Base-by-base conservation (phyloP, 2,113 vertebrate genomes). In the Petrocephalus microphthalmus region DNA sequence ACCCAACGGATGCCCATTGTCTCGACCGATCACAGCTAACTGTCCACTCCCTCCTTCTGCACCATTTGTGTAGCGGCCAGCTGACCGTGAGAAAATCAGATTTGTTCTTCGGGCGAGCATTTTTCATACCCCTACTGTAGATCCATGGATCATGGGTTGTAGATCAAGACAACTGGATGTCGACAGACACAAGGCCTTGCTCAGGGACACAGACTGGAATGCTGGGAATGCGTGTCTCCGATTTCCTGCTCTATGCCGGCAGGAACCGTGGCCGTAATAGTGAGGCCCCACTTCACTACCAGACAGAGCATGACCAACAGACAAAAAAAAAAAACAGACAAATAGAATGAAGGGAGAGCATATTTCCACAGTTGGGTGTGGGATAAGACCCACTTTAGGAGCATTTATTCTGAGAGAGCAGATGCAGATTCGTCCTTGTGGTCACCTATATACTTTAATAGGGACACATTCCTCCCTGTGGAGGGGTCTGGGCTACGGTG, bases 151-250 rank as follows among this genome's bases (percentile, higher is more conserved):
- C 71, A 33, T 42, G 60, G 60, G 25, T n/a, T 67, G 60, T 42
- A 78, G 71, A 19, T 78, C 82, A 52, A 84, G 45, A 49, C 81
- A 47, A 49, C 81, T 51, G 49, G 22, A 52, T 3, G 20, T 52
- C n/a, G 84, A 78, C 57, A n/a, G n/a, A 53, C 64, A 25, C 84
- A 60, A n/a, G 25, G 33, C 25, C 29, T 25, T 20, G 67, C 83
- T 86, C 29, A 56, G 37, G 6, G n/a, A 45, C 54, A 33, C 49
- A 25, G 47, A 33, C 15, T 25, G 74, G 74, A 87, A 90, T 87
- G 49, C 87, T 67, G 85, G 84, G 89, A 87, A 84, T 87, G 74
- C 6, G 83, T 3, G n/a, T 51, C 87, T 83, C 49, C 45, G 53
- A 67, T 47, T 88, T 88, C 84, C 84, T 86, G 54, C 67, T 17